A percentile compares a stretch with the other conserved stretches of the same genome.
These are phyloP conservation scores for Siniperca scherzeri DNA, from an alignment of 2,797 vertebrate species.

Conservation along the genomic window DNA sequence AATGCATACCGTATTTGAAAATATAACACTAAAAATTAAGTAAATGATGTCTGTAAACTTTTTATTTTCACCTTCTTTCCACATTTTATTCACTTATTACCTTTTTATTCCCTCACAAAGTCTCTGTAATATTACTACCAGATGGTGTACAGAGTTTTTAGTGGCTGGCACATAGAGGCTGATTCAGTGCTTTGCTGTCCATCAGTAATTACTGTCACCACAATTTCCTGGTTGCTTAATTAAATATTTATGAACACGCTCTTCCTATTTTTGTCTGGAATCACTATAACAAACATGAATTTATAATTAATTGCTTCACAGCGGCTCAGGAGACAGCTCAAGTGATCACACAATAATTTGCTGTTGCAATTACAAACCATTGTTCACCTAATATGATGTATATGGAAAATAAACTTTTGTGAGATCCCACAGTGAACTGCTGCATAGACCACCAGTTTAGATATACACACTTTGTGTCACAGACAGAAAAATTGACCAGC, in stretches of 20 bases:
- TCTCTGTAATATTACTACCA: slow-evolving; percentile 27
- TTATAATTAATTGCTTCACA: slow-evolving; percentile 70
- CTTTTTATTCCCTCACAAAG: slow-evolving; percentile 34
- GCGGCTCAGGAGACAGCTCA: slow-evolving; percentile 55
- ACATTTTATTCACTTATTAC: background rate
- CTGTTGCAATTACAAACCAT: slow-evolving; percentile 63
- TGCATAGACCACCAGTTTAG: background rate
- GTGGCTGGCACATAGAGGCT: slow-evolving; percentile 33
- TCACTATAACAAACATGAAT: slow-evolving; percentile 74
- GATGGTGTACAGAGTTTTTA: slow-evolving; percentile 38
- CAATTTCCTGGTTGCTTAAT: slow-evolving; percentile 69
- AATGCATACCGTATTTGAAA: background rate
- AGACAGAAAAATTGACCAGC: background rate
- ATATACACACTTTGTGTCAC: background rate
- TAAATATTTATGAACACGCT: slow-evolving; percentile 73
- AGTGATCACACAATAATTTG: slow-evolving; percentile 71
- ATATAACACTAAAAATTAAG: background rate
- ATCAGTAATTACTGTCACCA: slow-evolving; percentile 68
- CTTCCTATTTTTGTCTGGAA: slow-evolving; percentile 67
- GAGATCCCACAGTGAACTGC: background rate
- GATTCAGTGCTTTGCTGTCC: slow-evolving; percentile 48
- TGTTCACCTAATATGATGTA: slow-evolving; percentile 58
- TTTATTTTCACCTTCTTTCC: background rate
- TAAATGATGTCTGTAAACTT: background rate
- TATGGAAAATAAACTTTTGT: slow-evolving; percentile 25